Evolutionary conservation across 1,140 invertebrate species (phyloP), one percentile per base, ranked within the genome.

Genomic region (Ceratitis capitata): DNA sequence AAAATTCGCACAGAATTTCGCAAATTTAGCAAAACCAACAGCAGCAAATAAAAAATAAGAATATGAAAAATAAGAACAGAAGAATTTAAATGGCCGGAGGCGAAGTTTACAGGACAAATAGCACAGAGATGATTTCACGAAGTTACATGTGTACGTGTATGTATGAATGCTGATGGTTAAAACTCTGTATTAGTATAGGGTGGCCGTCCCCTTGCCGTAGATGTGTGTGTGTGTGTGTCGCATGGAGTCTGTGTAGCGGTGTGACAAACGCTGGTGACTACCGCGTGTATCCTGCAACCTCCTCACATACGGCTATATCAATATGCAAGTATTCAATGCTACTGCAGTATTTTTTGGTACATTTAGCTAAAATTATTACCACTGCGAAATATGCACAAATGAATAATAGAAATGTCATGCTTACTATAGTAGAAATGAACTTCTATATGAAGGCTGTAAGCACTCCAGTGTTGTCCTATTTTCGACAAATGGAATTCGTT

Each of bases 361-460:
- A 78, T 78, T 74, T 78, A 78, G 69, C 19, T n/a, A 26, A 78
- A 78, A 23, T 45, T 78, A 78, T 42, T 78, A 78, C 16, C 35
- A n/a, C 32, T 45, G 35, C 39, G 69, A 78, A 78, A 78, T 26
- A 42, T 78, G 9, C n/a, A 26, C n/a, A 39, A 45, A 78, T 78
- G 39, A 78, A 78, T 78, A 78, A 78, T 78, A 78, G 69, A 78
- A 78, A 78, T 78, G 69, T 78, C 42, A 45, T 78, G n/a, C n/a
- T n/a, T n/a, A n/a, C n/a, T n/a, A n/a, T n/a, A n/a, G n/a, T 64
- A 23, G 19, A 26, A 32, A 64, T 26, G 26, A 32, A 29, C 29
- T 23, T 5, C 29, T 64, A 64, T n/a, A n/a, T n/a, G n/a, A n/a
- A n/a, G 58, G 58, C 42, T n/a, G n/a, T n/a, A n/a, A 78, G 19